Base-by-base conservation (phyloP, 2,888 invertebrate species). In the Cheilosia vernalis region DNA sequence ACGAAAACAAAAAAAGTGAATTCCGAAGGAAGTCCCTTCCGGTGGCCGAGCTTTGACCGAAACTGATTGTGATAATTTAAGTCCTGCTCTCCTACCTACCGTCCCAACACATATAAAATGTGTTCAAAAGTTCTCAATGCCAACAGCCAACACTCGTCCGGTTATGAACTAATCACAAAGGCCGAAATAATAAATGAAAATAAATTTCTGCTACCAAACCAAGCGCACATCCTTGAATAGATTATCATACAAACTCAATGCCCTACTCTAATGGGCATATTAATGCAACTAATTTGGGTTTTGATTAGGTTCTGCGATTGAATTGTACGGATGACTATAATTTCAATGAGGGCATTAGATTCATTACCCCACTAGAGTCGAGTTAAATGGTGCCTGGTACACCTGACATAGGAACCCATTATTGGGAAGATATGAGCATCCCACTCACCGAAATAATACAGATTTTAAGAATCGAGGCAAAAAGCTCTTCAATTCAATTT, bases 281-380 rank as follows among this genome's bases (percentile, higher is more conserved):
- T 53, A 44, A 63, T 61, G 33, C 27, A 21, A 33, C 60, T 30
- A 63, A 55, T 51, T 44, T 33, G 3, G 40, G 24, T 73, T 21
- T 44, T 49, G 33, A 55, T 55, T 17, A 30, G 17, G 63, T 55
- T 44, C 17, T 55, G 63, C 13, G 63, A 47, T 33, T 33, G 24
- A 63, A 63, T 73, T 63, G 63, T 63, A 51, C 72, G 19, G 53
- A 61, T 72, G 72, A 15, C 53, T 44, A 33, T 63, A 44, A 44
- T 63, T 47, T 44, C 53, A 63, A 51, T 53, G 17, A 24, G 24
- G 17, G 15, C 53, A 51, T 37, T n/a, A 15, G 17, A 61, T 42
- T 60, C 24, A 60, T 42, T 60, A 15, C 42, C 24, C 21, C 42
- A 15, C 2, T 13, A 2, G n/a, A 37, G 7, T 33, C n/a, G 19